Evolutionary conservation across 2,888 invertebrate species (phyloP).

Genomic region (Tenthredo scrophulariae): DNA sequence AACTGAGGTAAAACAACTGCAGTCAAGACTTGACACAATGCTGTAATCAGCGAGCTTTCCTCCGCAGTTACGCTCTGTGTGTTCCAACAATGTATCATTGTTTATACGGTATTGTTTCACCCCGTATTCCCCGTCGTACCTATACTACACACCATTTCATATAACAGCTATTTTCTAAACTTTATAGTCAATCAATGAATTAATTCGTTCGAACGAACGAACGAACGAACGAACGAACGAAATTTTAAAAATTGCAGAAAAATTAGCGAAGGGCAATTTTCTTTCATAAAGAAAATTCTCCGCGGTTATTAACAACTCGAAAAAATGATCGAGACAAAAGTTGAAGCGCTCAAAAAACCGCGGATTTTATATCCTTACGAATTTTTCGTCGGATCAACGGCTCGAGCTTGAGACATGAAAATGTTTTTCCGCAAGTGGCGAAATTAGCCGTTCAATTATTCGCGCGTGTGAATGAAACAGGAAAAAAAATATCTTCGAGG

Average conservation of each 20-base stretch:
- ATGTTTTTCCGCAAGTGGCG: background rate
- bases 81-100: constrained; percentile 40
- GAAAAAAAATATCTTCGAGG: background rate
- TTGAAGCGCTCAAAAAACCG: background rate
- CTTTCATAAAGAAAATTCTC: background rate
- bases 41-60: constrained; percentile 51
- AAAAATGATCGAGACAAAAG: background rate
- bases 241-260: background rate
- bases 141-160: background rate
- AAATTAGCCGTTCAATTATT: background rate
- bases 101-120: background rate
- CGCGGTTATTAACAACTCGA: background rate
- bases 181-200: constrained; percentile 13
- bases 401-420: background rate
- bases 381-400: background rate
- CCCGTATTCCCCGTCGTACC: background rate
- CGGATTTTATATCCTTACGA: background rate
- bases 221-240: too few relatives aligned
- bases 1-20: constrained; percentile 44
- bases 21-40: constrained; percentile 31
- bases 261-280: background rate
- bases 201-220: background rate
- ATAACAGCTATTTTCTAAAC: constrained; percentile 37
- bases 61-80: constrained; percentile 28
- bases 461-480: background rate